phyloP scores from a whole-genome alignment of 2,888 invertebrate genomes.

The Cacoxenus indagator region DNA sequence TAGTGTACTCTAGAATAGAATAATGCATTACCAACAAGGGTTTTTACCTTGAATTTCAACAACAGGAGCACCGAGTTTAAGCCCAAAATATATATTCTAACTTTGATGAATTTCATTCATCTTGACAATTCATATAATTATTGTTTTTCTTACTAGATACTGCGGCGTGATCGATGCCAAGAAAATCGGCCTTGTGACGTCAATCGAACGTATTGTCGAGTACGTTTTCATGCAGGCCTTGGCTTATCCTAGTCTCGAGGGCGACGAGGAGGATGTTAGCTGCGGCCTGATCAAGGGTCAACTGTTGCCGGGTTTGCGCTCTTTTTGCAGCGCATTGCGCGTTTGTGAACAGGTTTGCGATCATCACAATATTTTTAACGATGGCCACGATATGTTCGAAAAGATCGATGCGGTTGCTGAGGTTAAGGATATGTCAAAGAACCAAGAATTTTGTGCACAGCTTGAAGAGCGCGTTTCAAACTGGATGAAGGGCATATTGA shows the following conservation, averaged over 20 bases:
- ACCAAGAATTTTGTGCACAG: slow-evolving; percentile 76
- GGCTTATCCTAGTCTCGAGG: slow-evolving; percentile 84
- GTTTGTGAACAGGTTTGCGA: slow-evolving; percentile 89
- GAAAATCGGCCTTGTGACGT: slow-evolving; percentile 85
- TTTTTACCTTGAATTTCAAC: no score
- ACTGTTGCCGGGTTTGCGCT: slow-evolving; percentile 84
- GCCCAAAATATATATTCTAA: no score
- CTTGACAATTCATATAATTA: not conserved
- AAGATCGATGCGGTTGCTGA: slow-evolving; percentile 76
- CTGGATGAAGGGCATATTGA: slow-evolving; percentile 86
- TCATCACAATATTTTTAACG: slow-evolving; percentile 83
- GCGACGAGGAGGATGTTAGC: slow-evolving; percentile 83
- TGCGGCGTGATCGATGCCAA: slow-evolving; percentile 86
- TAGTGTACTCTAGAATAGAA: no score
- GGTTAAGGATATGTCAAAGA: slow-evolving; percentile 79
- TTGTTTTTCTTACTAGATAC: slow-evolving; percentile 71
- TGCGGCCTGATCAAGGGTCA: slow-evolving; percentile 88
- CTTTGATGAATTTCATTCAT: not conserved
- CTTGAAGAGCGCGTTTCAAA: slow-evolving; percentile 82
- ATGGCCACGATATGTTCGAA: slow-evolving; percentile 77
- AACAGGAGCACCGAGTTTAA: no score
- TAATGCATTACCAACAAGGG: no score
- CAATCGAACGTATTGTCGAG: slow-evolving; percentile 89
- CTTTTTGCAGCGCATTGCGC: slow-evolving; percentile 89
- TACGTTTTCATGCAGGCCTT: slow-evolving; percentile 92